Percentiles rank a stretch among this genome's conserved stretches.
Evolutionary conservation across 2,797 vertebrate species (phyloP).

Genomic region (Yasuhikotakia modesta): DNA sequence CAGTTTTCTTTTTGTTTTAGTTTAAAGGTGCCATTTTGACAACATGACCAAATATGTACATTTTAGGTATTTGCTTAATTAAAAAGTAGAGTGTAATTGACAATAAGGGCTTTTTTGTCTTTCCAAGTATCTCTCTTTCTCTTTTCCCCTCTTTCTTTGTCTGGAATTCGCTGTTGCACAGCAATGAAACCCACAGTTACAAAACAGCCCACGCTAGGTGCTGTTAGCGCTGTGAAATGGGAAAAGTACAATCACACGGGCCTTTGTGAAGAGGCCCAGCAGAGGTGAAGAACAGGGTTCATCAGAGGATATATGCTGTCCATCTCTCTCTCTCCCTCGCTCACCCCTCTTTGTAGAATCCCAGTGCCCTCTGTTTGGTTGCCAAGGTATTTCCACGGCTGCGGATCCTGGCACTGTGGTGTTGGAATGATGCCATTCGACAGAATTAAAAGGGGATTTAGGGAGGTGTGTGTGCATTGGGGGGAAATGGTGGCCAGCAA

Average conservation of each 20-base stretch:
- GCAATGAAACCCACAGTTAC: neutral
- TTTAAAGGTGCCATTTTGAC: too few relatives aligned
- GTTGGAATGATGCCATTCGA: constrained; percentile 52
- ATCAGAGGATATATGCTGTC: constrained; percentile 5
- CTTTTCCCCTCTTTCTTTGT: neutral
- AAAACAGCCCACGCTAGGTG: neutral
- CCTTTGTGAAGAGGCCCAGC: neutral
- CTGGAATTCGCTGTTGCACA: neutral
- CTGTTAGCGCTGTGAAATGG: neutral
- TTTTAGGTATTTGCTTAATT: too few relatives aligned
- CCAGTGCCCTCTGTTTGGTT: constrained; percentile 49
- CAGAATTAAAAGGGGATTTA: constrained; percentile 61
- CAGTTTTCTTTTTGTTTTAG: too few relatives aligned
- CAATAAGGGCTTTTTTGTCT: too few relatives aligned
- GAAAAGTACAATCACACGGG: neutral
- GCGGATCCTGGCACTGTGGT: constrained; percentile 50
- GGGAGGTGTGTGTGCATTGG: constrained; percentile 40
- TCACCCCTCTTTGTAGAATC: constrained; percentile 42
- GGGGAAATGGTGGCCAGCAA: constrained; percentile 19
- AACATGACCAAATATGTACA: too few relatives aligned
- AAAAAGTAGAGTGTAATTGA: too few relatives aligned
- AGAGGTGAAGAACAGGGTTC: constrained; percentile 30
- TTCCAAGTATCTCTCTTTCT: neutral
- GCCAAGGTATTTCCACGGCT: constrained; percentile 57
- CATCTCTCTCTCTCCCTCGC: constrained; percentile 7